Evolutionary conservation across 2,797 vertebrate species (phyloP), one percentile per base, ranked within the genome.

Genomic region (Todus mexicanus): DNA sequence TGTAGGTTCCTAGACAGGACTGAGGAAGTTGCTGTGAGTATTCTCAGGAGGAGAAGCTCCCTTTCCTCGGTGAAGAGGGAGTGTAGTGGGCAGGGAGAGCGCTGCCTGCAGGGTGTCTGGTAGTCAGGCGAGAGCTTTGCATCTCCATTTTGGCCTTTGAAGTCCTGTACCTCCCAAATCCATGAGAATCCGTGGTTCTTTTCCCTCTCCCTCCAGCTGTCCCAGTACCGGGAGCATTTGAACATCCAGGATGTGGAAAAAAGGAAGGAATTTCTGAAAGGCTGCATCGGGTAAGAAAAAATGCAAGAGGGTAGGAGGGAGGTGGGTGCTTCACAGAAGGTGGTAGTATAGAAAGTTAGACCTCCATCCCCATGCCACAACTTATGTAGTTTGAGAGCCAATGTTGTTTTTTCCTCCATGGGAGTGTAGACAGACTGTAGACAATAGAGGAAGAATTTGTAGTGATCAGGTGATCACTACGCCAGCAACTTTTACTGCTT

Each of bases 1-100:
- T 96, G 73, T 94, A 99, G 99, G 94, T 97, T 98, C 93, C 97
- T 99, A 72, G 98, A 98, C 79, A 98, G 98, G 92, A 98, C 97
- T 8, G 99, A 99, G 95, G 99, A 99, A n/a, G 95, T 98, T 88
- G 99, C 98, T 92, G 99, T 99, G 97, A 93, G 98, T 98, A 95
- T 91, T 63, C 12, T 27, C 15, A 53, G 33, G 66, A 70, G 47
- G 29, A 48, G 45, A 78, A 66, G 19, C 54, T 92, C 40, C 15
- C 13, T 78, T 74, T 56, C 25, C 31, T 81, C 40, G 35, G 19
- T 57, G 26, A 78, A 70, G 42, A 70, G 47, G 25, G 33, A 50
- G 20, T 19, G 21, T 43, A 61, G n/a, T 47, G 47, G 61, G 47
- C 43, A 31, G 37, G 33, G 56, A 27, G 27, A 74, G n/a, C 48